Evolutionary conservation across 2,888 invertebrate species (phyloP), one percentile per base, ranked within the genome.

Genomic region (Nasonovia ribisnigri): DNA sequence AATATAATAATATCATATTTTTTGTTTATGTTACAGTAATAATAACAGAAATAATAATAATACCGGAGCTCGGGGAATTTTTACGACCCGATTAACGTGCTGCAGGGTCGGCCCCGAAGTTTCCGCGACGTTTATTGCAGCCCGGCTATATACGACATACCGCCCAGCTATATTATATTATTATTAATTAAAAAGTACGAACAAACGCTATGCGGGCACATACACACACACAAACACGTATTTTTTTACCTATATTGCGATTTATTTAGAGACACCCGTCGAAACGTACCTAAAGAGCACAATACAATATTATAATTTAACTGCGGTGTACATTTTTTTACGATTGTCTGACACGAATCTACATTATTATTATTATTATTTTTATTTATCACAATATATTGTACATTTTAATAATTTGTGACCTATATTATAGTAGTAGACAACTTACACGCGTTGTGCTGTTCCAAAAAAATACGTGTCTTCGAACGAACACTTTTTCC

Each of bases 131-230:
- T 88, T 92, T 88, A 88, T 92, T 88, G 92, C 87, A 54, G 67
- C 67, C 16, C 86, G 46, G 86, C 84, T 46, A 91, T 91, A 57
- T 77, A 84, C 29, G 84, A 26, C 86, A 13, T 36, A 48, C 60
- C 92, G 36, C 16, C 46, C 57, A 92, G 57, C 86, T 91, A 84
- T 91, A 84, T 84, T 90, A 90, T 86, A 51, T 46, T 91, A 91
- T 92, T 87, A 91, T 92, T 87, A 87, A 92, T 87, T 92, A 60
- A 92, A 92, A 91, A 91, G n/a, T 10, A 42, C 60, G 36, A 57
- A 86, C 91, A 29, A 60, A 67, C 84, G 43, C 51, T 51, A 36
- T 77, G 84, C 2, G 43, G 42, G 43, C 51, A 13, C 29, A 29
- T 16, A 26, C 16, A 3, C 51, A 16, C 26, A 26, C 8, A 0